These are phyloP conservation scores for Fregetta grallaria DNA, from an alignment of 2,113 vertebrate species.

Conservation along the genomic window DNA sequence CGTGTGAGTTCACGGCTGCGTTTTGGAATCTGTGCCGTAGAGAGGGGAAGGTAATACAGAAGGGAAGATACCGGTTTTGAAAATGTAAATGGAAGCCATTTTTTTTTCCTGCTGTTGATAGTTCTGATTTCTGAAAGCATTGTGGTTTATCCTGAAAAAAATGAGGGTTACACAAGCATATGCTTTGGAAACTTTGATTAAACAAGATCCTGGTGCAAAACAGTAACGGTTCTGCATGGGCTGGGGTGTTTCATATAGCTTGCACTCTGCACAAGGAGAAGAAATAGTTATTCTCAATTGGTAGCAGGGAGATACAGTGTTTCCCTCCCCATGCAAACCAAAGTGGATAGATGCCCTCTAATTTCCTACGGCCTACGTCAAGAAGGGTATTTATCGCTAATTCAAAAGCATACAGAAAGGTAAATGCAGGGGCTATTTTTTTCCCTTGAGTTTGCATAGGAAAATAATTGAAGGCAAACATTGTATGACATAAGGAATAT, in stretches of 20 bases:
- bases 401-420: constrained; percentile 10
- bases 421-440: neutral
- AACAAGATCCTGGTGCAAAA: neutral
- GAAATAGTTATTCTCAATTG: neutral
- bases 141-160: neutral
- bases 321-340: neutral
- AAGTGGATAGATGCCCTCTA: neutral
- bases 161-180: neutral
- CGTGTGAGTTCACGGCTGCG: neutral
- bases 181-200: neutral
- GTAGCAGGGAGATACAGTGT: neutral
- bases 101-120: neutral
- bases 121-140: neutral
- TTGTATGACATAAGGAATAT: neutral
- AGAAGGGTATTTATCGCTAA: neutral
- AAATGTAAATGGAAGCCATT: neutral
- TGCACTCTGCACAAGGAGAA: neutral
- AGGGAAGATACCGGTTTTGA: neutral
- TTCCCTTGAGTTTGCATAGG: constrained; percentile 6
- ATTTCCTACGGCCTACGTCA: neutral
- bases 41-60: neutral
- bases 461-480: constrained; percentile 14
- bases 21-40: neutral
- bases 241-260: neutral
- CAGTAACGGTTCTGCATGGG: neutral